phyloP scores from a whole-genome alignment of 2,113 vertebrate genomes.

The Actenoides hombroni region DNA sequence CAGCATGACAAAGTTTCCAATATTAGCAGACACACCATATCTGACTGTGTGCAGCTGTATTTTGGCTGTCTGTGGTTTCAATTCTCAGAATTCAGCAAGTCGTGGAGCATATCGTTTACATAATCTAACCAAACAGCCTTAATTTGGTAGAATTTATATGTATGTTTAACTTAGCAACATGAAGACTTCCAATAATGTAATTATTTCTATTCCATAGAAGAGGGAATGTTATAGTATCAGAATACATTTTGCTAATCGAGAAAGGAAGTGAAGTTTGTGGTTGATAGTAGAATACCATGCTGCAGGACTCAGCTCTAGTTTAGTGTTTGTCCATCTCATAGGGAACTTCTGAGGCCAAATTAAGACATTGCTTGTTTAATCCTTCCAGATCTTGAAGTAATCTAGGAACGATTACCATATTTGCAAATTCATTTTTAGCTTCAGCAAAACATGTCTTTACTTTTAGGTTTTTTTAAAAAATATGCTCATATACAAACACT shows the following conservation, averaged over 20 bases:
- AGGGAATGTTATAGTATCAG: background rate
- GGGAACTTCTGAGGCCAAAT: background rate
- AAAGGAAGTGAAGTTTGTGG: background rate
- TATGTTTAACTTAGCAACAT: constrained; percentile 38
- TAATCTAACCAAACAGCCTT: constrained; percentile 48
- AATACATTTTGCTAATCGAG: background rate
- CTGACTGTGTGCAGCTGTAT: constrained; percentile 70
- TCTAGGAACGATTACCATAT: background rate
- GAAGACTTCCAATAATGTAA: constrained; percentile 27
- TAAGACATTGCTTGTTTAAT: background rate
- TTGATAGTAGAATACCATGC: background rate
- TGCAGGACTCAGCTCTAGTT: background rate
- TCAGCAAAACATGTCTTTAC: background rate
- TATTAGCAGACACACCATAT: constrained; percentile 53
- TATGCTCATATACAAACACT: background rate
- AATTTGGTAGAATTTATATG: constrained; percentile 43
- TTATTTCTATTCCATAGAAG: background rate
- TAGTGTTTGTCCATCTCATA: background rate
- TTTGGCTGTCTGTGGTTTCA: constrained; percentile 73
- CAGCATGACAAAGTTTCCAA: constrained; percentile 51
- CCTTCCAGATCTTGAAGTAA: background rate
- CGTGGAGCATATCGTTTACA: constrained; percentile 59
- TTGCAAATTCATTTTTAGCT: background rate
- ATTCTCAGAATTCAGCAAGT: constrained; percentile 74
- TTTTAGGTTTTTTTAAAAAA: background rate